These are phyloP conservation scores for Aeoliscus strigatus DNA, from an alignment of 2,797 vertebrate species.

Conservation along the genomic window DNA sequence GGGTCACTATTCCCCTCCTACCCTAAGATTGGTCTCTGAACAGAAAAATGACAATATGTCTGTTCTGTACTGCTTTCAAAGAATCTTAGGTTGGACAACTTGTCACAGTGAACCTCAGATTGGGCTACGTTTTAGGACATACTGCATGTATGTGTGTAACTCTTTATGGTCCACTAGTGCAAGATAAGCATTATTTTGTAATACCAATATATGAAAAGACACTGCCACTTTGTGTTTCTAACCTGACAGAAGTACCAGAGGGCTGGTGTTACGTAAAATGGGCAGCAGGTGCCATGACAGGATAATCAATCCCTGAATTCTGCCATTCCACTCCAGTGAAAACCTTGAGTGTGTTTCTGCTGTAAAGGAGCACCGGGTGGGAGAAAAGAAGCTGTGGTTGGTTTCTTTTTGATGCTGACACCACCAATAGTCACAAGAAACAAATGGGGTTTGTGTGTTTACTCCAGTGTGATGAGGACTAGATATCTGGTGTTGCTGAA, in stretches of 20 bases:
- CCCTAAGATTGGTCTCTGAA: no score
- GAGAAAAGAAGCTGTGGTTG: conserved; percentile 52
- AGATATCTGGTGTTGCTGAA: conserved; percentile 22
- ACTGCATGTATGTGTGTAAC: no score
- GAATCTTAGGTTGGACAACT: no score
- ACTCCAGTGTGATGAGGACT: conserved; percentile 28
- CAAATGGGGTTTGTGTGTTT: conserved; percentile 54
- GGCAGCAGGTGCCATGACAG: conserved; percentile 44
- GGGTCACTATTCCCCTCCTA: no score
- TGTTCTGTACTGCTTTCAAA: no score
- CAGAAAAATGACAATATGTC: no score
- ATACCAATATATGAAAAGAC: conserved; percentile 19
- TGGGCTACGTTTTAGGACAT: no score
- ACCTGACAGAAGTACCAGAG: conserved; percentile 12
- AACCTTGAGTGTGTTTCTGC: conserved; percentile 54
- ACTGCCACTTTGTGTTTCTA: no score
- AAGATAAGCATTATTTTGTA: conserved; percentile 18
- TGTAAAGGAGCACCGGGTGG: conserved; percentile 24
- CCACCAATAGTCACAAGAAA: conserved; percentile 52
- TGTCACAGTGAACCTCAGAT: no score
- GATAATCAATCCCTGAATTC: conserved; percentile 52
- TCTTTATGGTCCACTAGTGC: no score
- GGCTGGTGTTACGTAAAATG: conserved; percentile 40
- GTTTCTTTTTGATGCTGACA: conserved; percentile 66
- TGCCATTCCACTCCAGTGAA: conserved; percentile 41